These are phyloP conservation scores for Triplophysa dalaica DNA, from an alignment of 2,113 vertebrate species.

Conservation along the genomic window DNA sequence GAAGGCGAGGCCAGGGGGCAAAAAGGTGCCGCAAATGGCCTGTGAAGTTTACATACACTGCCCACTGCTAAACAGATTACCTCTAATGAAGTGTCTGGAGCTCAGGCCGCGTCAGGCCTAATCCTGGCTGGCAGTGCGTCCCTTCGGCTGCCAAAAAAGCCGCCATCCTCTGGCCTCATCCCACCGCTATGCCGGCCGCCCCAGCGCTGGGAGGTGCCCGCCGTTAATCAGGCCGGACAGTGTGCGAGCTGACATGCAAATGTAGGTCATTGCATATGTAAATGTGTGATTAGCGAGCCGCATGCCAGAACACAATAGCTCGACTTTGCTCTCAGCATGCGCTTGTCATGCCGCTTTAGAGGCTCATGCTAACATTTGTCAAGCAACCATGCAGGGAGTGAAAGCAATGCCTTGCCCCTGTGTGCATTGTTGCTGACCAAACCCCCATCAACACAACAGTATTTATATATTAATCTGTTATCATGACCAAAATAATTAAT, in stretches of 20 bases:
- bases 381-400: slow-evolving; percentile 82
- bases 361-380: slow-evolving; percentile 93
- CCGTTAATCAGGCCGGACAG: slow-evolving; percentile 95
- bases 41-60: slow-evolving; percentile 99
- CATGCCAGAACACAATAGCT: slow-evolving; percentile 99
- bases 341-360: slow-evolving; percentile 94
- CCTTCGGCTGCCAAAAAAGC: slow-evolving; percentile 93
- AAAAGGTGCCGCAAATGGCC: slow-evolving; percentile 95
- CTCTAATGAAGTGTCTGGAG: slow-evolving; percentile 99
- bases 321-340: slow-evolving; percentile 98
- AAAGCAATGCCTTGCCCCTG: slow-evolving; percentile 76
- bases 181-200: slow-evolving; percentile 44
- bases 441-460: background rate
- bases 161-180: slow-evolving; percentile 81
- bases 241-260: slow-evolving; percentile 99
- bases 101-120: slow-evolving; percentile 91
- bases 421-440: slow-evolving; percentile 36
- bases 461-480: background rate
- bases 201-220: slow-evolving; percentile 87
- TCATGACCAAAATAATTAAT: too few species aligned
- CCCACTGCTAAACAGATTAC: slow-evolving; percentile 99
- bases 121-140: slow-evolving; percentile 96
- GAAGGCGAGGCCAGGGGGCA: slow-evolving; percentile 89
- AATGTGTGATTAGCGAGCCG: slow-evolving; percentile 99
- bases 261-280: slow-evolving; percentile 99